Base-by-base conservation (phyloP, 2,888 invertebrate genomes). In the Nephrotoma guestfalica region DNA sequence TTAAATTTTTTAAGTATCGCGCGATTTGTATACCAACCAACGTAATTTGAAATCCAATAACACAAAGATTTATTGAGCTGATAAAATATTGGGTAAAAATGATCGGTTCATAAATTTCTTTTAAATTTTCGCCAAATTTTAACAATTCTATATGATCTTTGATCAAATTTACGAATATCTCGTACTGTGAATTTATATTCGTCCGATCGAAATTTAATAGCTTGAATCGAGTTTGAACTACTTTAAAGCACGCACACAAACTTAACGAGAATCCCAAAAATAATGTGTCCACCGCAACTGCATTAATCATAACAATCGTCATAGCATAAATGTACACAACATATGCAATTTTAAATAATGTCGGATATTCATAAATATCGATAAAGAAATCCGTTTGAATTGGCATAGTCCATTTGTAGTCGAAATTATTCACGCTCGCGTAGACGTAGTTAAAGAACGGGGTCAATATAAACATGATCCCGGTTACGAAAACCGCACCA, bases 1-100 rank as follows among this genome's bases (percentile, higher is more conserved):
- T 15, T 51, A 51, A 15, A 51, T 30, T 30, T 30, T 83, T 83
- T 15, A 13, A 4, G 6, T 41, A 15, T 83, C 41, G n/a, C 4
- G 42, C 41, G 15, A 11, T 15, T 41, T 18, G 6, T 71, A 9
- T 71, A 71, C 71, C 43, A 47, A 84, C 42, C 86, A 86, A 45
- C 5, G 86, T n/a, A 41, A 87, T 11, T 84, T 86, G 86, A n/a
- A 86, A 86, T 71, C 86, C 87, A 86, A 86, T 86, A 41, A 86
- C 86, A 11, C 87, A 87, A 0, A 87, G 18, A 2, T 86, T 18
- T n/a, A 86, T 41, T 6, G 87, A 41, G n/a, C 51, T 86, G 3
- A 87, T 83, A 3, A 86, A 41, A 86, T 86, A 87, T 41, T 86
- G 57, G 43, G 43, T 41, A 41, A 87, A 43, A 42, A 87, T 83